Evolutionary conservation across 2,797 vertebrate genomes (phyloP).

Genomic region (Anguilla megastoma): DNA sequence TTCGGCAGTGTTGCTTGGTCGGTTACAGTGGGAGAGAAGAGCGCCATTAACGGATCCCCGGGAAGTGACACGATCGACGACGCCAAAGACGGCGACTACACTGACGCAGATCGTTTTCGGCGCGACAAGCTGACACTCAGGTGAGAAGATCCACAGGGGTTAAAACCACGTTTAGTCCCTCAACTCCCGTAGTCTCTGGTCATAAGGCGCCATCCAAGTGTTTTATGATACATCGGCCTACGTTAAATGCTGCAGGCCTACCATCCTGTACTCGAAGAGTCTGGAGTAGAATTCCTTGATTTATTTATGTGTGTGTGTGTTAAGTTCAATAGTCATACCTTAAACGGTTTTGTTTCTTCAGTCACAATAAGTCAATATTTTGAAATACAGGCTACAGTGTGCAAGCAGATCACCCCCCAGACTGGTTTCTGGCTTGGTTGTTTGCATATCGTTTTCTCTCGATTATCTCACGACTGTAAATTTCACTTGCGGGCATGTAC

Average conservation of each 20-base stretch:
- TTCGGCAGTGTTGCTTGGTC: not conserved
- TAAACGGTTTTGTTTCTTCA: slow-evolving; percentile 22
- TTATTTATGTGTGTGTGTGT: slow-evolving; percentile 13
- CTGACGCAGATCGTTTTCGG: not conserved
- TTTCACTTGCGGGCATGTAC: slow-evolving; percentile 12
- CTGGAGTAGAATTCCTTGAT: not conserved
- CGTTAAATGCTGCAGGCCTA: not conserved
- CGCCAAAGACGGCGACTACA: not conserved
- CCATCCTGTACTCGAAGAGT: not conserved
- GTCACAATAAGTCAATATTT: slow-evolving; percentile 44
- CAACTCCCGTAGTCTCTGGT: slow-evolving; percentile 15
- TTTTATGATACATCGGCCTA: not conserved
- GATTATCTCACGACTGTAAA: slow-evolving; percentile 44
- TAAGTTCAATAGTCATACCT: slow-evolving; percentile 55
- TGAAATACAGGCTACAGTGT: slow-evolving; percentile 34
- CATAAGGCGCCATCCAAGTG: not conserved
- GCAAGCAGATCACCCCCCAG: not conserved
- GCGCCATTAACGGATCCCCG: not conserved
- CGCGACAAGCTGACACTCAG: not conserved
- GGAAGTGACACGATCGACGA: not conserved
- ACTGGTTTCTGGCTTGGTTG: slow-evolving; percentile 47
- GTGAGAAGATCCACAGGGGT: too few relatives aligned
- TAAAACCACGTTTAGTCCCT: too few relatives aligned
- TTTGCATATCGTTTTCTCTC: slow-evolving; percentile 71
- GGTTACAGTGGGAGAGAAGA: not conserved